These are phyloP conservation scores for Phaetusa simplex DNA, from an alignment of 2,113 vertebrate genomes.

Conservation along the genomic window DNA sequence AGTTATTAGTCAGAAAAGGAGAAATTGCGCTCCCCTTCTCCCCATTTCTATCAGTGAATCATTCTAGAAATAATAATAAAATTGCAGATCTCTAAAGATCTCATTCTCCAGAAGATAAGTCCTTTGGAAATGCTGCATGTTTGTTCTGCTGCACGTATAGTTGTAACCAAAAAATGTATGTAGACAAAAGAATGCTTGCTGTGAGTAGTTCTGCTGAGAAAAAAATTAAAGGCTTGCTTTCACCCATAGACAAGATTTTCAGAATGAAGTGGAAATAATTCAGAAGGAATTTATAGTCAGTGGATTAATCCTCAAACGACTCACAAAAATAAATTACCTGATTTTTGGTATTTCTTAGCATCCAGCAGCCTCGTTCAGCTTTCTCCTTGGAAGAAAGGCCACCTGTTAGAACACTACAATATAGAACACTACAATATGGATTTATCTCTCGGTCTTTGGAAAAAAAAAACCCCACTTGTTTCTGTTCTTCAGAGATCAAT, in stretches of 20 bases:
- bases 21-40: background rate
- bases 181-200: background rate
- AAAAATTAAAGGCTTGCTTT: conserved; percentile 27
- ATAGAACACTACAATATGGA: background rate
- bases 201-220: background rate
- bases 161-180: background rate
- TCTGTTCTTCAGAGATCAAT: background rate
- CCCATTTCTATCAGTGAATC: background rate
- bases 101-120: background rate
- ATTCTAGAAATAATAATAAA: background rate
- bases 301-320: background rate
- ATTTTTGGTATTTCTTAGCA: background rate
- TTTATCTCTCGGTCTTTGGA: background rate
- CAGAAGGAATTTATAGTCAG: conserved; percentile 40
- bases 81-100: background rate
- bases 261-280: conserved; percentile 15
- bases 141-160: background rate
- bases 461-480: background rate
- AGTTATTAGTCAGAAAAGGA: background rate
- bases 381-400: conserved; percentile 13
- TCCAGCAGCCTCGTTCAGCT: background rate
- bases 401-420: background rate
- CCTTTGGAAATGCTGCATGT: background rate
- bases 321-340: conserved; percentile 42
- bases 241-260: conserved; percentile 18